Percentiles rank a stretch among this genome's conserved stretches.
phyloP scores from a whole-genome alignment of 1,140 invertebrate species.

The Forficula auricularia region DNA sequence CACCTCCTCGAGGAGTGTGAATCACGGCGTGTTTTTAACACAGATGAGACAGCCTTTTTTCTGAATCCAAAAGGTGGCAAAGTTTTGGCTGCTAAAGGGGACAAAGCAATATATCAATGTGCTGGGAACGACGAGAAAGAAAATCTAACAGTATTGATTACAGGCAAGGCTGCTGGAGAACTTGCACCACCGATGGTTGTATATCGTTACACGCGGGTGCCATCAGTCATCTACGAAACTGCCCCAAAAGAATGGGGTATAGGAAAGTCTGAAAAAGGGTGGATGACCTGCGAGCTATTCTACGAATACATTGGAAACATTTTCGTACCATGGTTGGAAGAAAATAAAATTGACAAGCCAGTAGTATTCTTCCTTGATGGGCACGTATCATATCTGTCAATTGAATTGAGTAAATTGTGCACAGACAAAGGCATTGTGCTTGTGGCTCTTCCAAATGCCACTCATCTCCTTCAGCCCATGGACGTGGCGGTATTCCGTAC shows the following conservation, averaged over 20 bases:
- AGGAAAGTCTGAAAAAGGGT: conserved; percentile 13
- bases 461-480: conserved; percentile 26
- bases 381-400: conserved; percentile 19
- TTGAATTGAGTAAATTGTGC: conserved; percentile 22
- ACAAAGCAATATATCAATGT: conserved; percentile 17
- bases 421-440: conserved; percentile 23
- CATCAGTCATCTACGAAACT: no score
- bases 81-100: conserved; percentile 18
- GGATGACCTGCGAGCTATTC: conserved; percentile 20
- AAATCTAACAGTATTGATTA: conserved; percentile 10
- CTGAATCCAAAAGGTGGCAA: conserved; percentile 18
- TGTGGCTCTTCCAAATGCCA: conserved; percentile 25
- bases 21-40: conserved; percentile 24
- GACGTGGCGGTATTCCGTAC: conserved; percentile 23
- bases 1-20: conserved; percentile 7
- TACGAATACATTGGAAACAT: conserved; percentile 21
- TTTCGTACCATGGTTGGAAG: conserved; percentile 16
- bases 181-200: no score
- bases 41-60: conserved; percentile 24
- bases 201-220: no score
- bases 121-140: conserved; percentile 11
- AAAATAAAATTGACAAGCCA: conserved; percentile 15
- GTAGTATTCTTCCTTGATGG: conserved; percentile 20
- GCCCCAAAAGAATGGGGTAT: conserved; percentile 1
- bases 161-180: conserved; percentile 7